Evolutionary conservation across 1,140 invertebrate species (phyloP).

Genomic region (Atta texana): DNA sequence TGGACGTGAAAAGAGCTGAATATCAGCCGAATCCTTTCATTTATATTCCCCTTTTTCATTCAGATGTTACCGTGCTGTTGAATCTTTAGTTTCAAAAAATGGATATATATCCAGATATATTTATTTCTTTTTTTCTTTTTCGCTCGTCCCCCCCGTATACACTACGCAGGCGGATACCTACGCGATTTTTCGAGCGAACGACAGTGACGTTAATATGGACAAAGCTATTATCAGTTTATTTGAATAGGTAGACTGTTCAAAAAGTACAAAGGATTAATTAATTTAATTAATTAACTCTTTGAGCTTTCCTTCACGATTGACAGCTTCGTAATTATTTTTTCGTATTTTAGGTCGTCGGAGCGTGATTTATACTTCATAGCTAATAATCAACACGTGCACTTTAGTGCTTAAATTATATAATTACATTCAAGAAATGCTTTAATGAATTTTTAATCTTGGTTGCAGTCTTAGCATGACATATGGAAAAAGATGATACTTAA

Average conservation of each 20-base stretch:
- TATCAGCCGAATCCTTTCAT: slow-evolving; percentile 43
- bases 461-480: not conserved
- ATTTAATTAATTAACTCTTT: slow-evolving; percentile 52
- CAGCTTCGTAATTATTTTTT: slow-evolving; percentile 28
- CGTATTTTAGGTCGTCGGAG: slow-evolving; percentile 25
- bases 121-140: slow-evolving; percentile 31
- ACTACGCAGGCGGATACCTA: not conserved
- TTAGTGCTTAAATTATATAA: not conserved
- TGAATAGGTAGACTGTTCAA: slow-evolving; percentile 44
- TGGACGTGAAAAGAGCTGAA: slow-evolving; percentile 56
- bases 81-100: slow-evolving; percentile 63
- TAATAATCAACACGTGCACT: not conserved
- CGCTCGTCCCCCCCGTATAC: not conserved
- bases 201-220: slow-evolving; percentile 57
- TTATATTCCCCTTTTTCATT: slow-evolving; percentile 36
- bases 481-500: not conserved
- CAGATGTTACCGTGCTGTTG: slow-evolving; percentile 57
- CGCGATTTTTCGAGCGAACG: slow-evolving; percentile 48
- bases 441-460: not conserved
- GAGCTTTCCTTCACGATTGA: slow-evolving; percentile 21
- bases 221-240: slow-evolving; percentile 55
- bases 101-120: slow-evolving; percentile 46
- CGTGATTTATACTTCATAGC: not conserved
- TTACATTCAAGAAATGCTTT: not conserved
- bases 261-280: slow-evolving; percentile 60